Base-by-base conservation (phyloP, 1,140 invertebrate genomes). In the Uloborus diversus region DNA sequence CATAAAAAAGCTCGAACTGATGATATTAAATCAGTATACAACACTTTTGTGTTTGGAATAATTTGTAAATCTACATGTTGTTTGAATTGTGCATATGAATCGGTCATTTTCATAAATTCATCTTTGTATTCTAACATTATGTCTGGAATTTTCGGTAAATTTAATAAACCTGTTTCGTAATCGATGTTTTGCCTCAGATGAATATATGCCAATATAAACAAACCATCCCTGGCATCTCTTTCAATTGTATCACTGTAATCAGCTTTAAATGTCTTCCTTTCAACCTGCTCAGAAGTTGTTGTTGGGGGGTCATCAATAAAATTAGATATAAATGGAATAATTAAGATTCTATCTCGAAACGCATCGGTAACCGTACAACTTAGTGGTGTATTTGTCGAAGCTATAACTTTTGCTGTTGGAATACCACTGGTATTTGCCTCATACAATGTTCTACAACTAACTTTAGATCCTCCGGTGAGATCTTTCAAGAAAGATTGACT, bases 401-500 rank as follows among this genome's bases (percentile, higher is more conserved):
- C 64, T 49, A 68, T 30, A 9, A 68, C 25, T 68, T 68, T 68
- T 5, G 64, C 64, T n/a, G 64, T 51, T n/a, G 64, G 64, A 13
- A 13, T 14, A n/a, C 64, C 64, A 14, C 64, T 47, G 25, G 30
- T 30, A 17, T 68, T 68, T 30, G 47, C 23, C 2, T 68, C 37
- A 30, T 68, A 68, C 30, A 68, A 68, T 30, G 47, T 68, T 68
- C 64, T 47, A 47, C 47, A 68, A 68, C 64, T 68, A 3, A 47
- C 51, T 30, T 68, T 37, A 47, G 64, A 68, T 49, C 51, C 30
- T 30, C 64, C 64, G 2, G 64, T 68, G 23, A 68, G 30, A 30
- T 68, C 64, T 51, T 68, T 68, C 3, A 68, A 9, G 28, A 68
- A 51, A 28, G 47, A 49, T 68, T 68, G 37, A 68, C 51, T 47